These are phyloP conservation scores for Stigmatopora argus DNA, from an alignment of 2,113 vertebrate species.

Conservation along the genomic window DNA sequence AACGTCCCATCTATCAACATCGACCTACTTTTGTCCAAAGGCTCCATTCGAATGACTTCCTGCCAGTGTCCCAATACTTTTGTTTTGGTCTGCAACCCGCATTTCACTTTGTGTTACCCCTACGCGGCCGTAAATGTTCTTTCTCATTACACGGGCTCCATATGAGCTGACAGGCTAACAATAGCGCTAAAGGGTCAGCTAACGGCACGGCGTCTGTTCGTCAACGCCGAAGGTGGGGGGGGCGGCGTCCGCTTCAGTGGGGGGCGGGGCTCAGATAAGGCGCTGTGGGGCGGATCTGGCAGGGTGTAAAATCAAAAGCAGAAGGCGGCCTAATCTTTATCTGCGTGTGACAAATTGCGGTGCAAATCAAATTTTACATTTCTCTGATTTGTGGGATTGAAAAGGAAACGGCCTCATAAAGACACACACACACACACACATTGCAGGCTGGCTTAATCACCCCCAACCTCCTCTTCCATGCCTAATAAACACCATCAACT, in stretches of 20 bases:
- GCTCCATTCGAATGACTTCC: background rate
- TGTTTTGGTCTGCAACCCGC: background rate
- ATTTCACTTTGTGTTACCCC: background rate
- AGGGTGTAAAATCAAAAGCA: conserved; percentile 27
- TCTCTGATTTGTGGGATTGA: conserved; percentile 20
- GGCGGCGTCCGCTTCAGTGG: conserved; percentile 8
- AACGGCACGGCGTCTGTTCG: conserved; percentile 28
- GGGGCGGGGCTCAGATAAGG: conserved; percentile 30
- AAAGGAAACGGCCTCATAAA: background rate
- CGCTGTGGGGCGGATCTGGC: conserved; percentile 14
- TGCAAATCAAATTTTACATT: conserved; percentile 17
- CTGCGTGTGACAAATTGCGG: conserved; percentile 16
- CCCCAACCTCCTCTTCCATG: background rate
- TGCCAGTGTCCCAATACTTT: background rate
- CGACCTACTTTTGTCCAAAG: background rate
- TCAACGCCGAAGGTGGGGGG: conserved; percentile 38
- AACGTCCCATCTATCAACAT: background rate
- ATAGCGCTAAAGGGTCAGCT: conserved; percentile 15
- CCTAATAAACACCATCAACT: background rate
- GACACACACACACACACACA: background rate
- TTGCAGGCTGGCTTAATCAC: background rate
- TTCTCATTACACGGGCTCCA: background rate
- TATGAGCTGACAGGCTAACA: conserved; percentile 26
- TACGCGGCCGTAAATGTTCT: background rate
- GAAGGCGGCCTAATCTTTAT: conserved; percentile 33